Percentiles rank a stretch among this genome's conserved stretches.
Evolutionary conservation across 2,888 invertebrate genomes (phyloP).

Genomic region (Cecidostiba fungosa): DNA sequence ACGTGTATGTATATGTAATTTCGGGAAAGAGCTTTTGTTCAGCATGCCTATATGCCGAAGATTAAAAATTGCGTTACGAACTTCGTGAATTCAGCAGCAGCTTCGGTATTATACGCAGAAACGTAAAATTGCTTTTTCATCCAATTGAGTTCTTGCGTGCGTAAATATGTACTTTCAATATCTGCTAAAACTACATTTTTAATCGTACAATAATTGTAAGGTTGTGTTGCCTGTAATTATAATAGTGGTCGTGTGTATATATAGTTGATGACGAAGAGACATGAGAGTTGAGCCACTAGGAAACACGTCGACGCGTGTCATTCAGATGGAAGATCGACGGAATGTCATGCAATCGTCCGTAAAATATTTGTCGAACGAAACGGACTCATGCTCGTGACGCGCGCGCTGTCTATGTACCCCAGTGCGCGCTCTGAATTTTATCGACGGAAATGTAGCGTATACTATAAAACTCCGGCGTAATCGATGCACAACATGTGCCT

Average conservation of each 20-base stretch:
- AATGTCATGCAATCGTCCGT: conserved; percentile 67
- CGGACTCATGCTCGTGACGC: conserved; percentile 45
- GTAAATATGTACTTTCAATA: background rate
- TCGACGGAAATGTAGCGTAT: conserved; percentile 60
- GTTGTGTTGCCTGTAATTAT: too few species aligned
- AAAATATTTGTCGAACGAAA: conserved; percentile 67
- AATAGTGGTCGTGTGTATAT: background rate
- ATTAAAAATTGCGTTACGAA: background rate
- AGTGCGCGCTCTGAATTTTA: conserved; percentile 55
- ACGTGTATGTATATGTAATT: background rate
- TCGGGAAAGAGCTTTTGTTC: background rate
- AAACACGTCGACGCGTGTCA: conserved; percentile 55
- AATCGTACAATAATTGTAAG: background rate
- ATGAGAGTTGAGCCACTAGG: background rate
- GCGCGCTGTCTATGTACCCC: background rate
- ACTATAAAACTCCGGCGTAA: conserved; percentile 59
- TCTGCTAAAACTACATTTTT: background rate
- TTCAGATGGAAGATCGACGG: conserved; percentile 60
- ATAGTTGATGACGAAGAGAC: background rate
- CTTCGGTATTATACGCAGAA: background rate
- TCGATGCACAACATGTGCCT: conserved; percentile 49
- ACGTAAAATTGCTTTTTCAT: background rate
- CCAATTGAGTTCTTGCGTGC: background rate
- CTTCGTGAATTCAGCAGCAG: background rate
- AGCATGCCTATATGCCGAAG: background rate